Evolutionary conservation across 2,888 invertebrate genomes (phyloP).

Genomic region (Homarus gammarus): DNA sequence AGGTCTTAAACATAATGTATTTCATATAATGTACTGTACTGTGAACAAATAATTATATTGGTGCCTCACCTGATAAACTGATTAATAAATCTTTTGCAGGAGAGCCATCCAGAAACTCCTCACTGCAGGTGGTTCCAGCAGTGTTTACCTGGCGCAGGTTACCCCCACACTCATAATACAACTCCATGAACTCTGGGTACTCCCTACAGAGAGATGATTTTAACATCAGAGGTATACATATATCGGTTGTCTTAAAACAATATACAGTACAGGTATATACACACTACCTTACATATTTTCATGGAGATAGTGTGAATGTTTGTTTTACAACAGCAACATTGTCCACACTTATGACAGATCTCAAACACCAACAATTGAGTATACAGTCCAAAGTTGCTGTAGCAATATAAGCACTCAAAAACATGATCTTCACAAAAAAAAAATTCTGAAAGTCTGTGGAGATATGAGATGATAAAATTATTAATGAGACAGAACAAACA

Average conservation of each 20-base stretch:
- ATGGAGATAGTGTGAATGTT: too few species aligned
- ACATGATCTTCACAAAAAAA: too few species aligned
- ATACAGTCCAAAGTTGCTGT: too few species aligned
- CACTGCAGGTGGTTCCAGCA: constrained; percentile 13
- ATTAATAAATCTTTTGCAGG: constrained; percentile 40
- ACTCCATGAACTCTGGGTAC: constrained; percentile 35
- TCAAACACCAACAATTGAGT: neutral
- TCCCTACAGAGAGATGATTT: constrained; percentile 21
- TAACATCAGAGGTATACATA: neutral
- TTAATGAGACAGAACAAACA: too few species aligned
- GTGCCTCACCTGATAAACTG: constrained; percentile 37
- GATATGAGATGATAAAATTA: too few species aligned
- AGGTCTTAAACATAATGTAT: too few species aligned
- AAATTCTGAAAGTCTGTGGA: too few species aligned
- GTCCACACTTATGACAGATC: neutral
- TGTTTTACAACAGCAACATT: too few species aligned
- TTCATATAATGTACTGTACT: neutral
- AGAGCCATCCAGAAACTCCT: constrained; percentile 46
- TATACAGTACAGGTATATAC: neutral
- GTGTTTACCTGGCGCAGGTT: constrained; percentile 42
- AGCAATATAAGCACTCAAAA: too few species aligned
- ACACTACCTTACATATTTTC: too few species aligned
- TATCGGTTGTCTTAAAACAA: neutral
- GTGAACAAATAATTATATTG: neutral
- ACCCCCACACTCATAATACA: constrained; percentile 60